phyloP scores from a whole-genome alignment of 2,888 invertebrate species.

The Callosobruchus maculatus region DNA sequence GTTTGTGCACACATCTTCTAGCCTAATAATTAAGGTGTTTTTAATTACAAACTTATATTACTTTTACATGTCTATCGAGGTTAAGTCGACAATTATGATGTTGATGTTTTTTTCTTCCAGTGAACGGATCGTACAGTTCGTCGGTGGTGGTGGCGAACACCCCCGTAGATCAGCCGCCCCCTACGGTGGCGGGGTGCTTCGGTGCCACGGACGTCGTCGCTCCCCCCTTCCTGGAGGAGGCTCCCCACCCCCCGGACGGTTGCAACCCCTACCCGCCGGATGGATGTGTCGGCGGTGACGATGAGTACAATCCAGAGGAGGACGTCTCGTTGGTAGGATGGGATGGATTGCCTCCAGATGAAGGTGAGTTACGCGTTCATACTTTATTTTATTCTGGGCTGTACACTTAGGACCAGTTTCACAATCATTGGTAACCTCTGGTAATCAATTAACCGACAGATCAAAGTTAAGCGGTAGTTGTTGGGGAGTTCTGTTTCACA shows the following conservation, averaged over 20 bases:
- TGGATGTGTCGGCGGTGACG: constrained; percentile 20
- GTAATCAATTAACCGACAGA: too few relatives aligned
- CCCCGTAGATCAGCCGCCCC: background rate
- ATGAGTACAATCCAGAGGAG: constrained; percentile 47
- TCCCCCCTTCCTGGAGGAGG: constrained; percentile 3
- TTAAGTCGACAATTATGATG: too few relatives aligned
- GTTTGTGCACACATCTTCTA: too few relatives aligned
- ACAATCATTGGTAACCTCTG: too few relatives aligned
- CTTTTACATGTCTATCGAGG: too few relatives aligned
- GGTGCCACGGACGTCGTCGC: background rate
- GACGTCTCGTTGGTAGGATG: constrained; percentile 34
- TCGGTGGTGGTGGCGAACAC: background rate
- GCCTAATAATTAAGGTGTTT: too few relatives aligned
- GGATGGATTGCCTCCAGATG: background rate
- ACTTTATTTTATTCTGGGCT: background rate
- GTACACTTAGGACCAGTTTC: too few relatives aligned
- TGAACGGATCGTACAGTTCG: background rate
- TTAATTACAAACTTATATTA: too few relatives aligned
- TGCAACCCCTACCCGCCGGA: constrained; percentile 17
- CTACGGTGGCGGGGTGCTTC: background rate
- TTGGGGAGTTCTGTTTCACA: too few relatives aligned
- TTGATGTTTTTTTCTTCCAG: background rate
- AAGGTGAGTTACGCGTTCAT: background rate
- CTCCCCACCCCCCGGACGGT: constrained; percentile 3
- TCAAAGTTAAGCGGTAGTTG: too few relatives aligned